A percentile compares a stretch with the other conserved stretches of the same genome.
Conservation (phyloP, 2,888 invertebrate species). For the Coenonympha glycerion region DNA sequence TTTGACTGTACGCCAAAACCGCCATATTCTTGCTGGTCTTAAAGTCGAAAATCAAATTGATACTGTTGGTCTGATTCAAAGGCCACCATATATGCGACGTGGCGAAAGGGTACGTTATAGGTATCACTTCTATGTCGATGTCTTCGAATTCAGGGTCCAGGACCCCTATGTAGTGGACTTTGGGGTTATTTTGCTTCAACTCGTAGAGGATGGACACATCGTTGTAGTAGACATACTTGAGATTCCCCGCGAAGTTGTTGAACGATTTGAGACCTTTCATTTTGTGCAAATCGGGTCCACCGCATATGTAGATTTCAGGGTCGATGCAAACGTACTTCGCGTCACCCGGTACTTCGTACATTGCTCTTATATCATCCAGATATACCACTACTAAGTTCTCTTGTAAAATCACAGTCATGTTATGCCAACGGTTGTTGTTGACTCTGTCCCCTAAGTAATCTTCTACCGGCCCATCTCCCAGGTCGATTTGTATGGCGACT, state of each 20-base stretch:
- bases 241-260: conserved; percentile 90
- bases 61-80: conserved; percentile 81
- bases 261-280: conserved; percentile 87
- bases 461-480: conserved; percentile 86
- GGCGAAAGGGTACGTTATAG: conserved; percentile 93
- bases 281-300: conserved; percentile 88
- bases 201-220: conserved; percentile 94
- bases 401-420: conserved; percentile 89
- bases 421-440: conserved; percentile 90
- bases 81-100: conserved; percentile 95
- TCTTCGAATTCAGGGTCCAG: conserved; percentile 89
- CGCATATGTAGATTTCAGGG: conserved; percentile 94
- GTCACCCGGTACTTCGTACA: conserved; percentile 82
- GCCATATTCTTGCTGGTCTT: conserved; percentile 89
- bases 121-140: conserved; percentile 89
- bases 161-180: conserved; percentile 87
- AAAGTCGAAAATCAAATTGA: conserved; percentile 89
- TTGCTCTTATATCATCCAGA: conserved; percentile 83
- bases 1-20: conserved; percentile 89
- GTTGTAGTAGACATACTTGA: conserved; percentile 95
- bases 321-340: conserved; percentile 86
- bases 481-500: conserved; percentile 89
- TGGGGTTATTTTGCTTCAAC: conserved; percentile 87
- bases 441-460: conserved; percentile 81
- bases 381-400: conserved; percentile 83